Base-by-base conservation (phyloP, 2,113 vertebrate genomes). In the Uropsilus gracilis region DNA sequence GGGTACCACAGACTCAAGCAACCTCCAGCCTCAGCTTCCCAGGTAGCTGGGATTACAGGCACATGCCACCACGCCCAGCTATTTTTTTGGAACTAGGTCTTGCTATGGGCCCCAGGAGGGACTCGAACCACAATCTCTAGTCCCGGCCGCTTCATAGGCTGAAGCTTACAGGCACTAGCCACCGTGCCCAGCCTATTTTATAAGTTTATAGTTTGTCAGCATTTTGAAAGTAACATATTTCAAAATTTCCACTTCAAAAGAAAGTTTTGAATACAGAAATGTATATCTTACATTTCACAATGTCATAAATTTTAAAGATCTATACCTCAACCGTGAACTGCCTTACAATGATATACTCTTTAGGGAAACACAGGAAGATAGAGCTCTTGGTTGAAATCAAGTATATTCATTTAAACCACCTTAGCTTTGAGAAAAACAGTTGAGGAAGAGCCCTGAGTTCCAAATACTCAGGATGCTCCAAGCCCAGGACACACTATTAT, bases 241-340 rank as follows among this genome's bases (percentile, higher is more conserved):
- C 37, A 85, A 73, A 26, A 82, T 66, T 82, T 94, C 10, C 48
- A 86, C 78, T 91, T 59, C 72, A 76, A 73, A 83, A 91, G 6
- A 39, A 68, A 87, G 76, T 80, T 24, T 81, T 39, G 5, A 96
- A 61, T 30, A 69, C 11, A 84, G 63, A 94, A 89, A 10, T 53
- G 17, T 20, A 53, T 53, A 53, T 6, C 17, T 53, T 53, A 53
- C 20, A 18, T 53, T 48, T 48, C 17, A 50, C 6, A 17, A 55
- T 55, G 34, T 37, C 72, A 9, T 37, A 39, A 93, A 61, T 32
- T 71, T 28, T 55, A 53, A 87, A 39, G 4, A 11, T 3, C 32
- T 22, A 68, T 32, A 50, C 4, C 81, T 2, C 1, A 30, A 46
- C 17, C 12, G 34, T 9, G 46, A 20, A 8, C 63, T 69, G 12